These are phyloP conservation scores for Iphiclides podalirius DNA, from an alignment of 2,888 invertebrate species.

Conservation along the genomic window DNA sequence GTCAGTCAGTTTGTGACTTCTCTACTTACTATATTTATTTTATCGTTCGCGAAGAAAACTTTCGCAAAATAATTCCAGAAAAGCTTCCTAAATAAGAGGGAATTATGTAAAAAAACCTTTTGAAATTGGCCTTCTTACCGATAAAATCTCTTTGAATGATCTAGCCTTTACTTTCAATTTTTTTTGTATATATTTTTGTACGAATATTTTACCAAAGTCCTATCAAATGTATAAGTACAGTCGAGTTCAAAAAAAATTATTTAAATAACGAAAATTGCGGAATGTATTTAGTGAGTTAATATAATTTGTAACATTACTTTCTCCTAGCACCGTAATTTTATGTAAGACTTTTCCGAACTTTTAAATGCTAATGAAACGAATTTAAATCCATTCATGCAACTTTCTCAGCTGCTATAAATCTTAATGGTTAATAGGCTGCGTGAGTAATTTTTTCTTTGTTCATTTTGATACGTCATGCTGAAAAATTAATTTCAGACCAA, in stretches of 20 bases:
- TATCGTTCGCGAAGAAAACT: slow-evolving; percentile 1
- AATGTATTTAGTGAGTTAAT: no score
- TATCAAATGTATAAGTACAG: no score
- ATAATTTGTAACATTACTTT: no score
- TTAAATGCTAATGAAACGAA: slow-evolving; percentile 11
- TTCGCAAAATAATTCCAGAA: slow-evolving; percentile 10
- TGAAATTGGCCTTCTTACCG: background rate
- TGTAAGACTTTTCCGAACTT: no score
- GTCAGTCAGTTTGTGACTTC: slow-evolving; percentile 18
- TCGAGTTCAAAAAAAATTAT: no score
- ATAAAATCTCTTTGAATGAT: background rate
- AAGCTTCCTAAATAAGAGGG: slow-evolving; percentile 10
- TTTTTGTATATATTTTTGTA: no score
- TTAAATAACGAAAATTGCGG: no score
- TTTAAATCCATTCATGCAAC: slow-evolving; percentile 8
- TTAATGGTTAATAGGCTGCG: slow-evolving; percentile 7
- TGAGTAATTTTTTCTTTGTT: background rate
- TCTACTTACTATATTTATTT: slow-evolving; percentile 12
- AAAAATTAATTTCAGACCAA: background rate
- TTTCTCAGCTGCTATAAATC: slow-evolving; percentile 7
- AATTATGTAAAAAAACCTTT: slow-evolving; percentile 5
- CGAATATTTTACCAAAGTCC: no score
- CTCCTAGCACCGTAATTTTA: no score
- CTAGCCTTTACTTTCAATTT: no score
- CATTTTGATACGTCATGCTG: background rate